Percentiles rank a stretch among this genome's conserved stretches.
Evolutionary conservation across 1,140 invertebrate species (phyloP).

Genomic region (Drosophila sulfurigaster): DNA sequence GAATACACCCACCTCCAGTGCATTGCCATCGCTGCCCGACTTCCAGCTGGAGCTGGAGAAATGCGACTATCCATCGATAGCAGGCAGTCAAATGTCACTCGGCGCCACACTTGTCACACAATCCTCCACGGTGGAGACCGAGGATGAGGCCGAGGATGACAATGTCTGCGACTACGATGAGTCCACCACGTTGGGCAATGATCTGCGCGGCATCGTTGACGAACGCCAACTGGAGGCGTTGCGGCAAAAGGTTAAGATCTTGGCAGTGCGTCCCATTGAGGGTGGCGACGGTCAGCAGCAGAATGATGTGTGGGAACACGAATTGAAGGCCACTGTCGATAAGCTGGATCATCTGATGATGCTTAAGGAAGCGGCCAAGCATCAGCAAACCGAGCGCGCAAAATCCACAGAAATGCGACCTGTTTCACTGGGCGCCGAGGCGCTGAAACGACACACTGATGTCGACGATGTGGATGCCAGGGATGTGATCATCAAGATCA

Average conservation of each 20-base stretch:
- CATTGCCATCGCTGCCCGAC: slow-evolving; percentile 75
- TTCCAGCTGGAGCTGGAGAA: slow-evolving; percentile 79
- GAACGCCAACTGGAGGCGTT: slow-evolving; percentile 83
- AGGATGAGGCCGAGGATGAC: slow-evolving; percentile 82
- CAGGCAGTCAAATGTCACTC: slow-evolving; percentile 79
- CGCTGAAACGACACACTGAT: slow-evolving; percentile 64
- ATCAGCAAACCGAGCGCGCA: slow-evolving; percentile 54
- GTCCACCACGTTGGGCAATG: slow-evolving; percentile 43
- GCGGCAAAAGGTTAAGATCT: slow-evolving; percentile 87
- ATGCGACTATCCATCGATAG: slow-evolving; percentile 80
- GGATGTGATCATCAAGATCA: slow-evolving; percentile 53
- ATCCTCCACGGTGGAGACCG: slow-evolving; percentile 54
- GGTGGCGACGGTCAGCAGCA: slow-evolving; percentile 87
- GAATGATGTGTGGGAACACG: slow-evolving; percentile 87
- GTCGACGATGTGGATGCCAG: slow-evolving; percentile 40
- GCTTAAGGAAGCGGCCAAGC: slow-evolving; percentile 85
- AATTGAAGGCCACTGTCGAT: slow-evolving; percentile 88
- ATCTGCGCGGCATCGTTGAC: slow-evolving; percentile 69
- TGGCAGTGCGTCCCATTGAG: slow-evolving; percentile 88
- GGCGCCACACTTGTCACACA: slow-evolving; percentile 26
- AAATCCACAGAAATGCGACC: slow-evolving; percentile 62
- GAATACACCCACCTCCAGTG: slow-evolving; percentile 82
- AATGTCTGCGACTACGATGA: slow-evolving; percentile 78
- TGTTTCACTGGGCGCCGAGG: slow-evolving; percentile 76
- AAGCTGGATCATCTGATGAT: slow-evolving; percentile 88